Evolutionary conservation across 2,113 vertebrate genomes (phyloP).

Genomic region (Panthera tigris): DNA sequence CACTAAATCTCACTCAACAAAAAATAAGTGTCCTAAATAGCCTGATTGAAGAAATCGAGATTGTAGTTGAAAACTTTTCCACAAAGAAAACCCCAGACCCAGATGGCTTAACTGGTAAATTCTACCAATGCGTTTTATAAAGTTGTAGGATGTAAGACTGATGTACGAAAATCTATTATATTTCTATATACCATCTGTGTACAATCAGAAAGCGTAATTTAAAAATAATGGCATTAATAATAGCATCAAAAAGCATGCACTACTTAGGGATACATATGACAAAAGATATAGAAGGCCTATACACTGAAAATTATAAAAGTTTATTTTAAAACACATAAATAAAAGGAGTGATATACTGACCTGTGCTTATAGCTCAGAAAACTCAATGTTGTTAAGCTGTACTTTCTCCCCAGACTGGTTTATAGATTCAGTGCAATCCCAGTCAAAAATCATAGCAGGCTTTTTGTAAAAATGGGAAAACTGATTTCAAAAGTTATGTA

Average conservation of each 20-base stretch:
- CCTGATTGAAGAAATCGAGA: background rate
- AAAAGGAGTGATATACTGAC: background rate
- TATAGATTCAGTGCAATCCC: background rate
- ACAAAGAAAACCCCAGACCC: background rate
- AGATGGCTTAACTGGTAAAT: background rate
- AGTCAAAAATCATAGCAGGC: background rate
- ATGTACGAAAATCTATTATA: background rate
- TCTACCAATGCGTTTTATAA: background rate
- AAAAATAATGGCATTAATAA: background rate
- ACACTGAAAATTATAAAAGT: background rate
- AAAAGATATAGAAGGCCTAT: background rate
- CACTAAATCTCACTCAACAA: background rate
- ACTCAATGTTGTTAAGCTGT: background rate
- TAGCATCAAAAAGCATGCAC: background rate
- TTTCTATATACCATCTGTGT: background rate
- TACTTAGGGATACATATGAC: background rate
- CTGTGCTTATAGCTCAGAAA: background rate
- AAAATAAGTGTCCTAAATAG: background rate
- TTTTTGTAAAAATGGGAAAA: background rate
- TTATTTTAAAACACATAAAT: background rate
- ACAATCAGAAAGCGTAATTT: background rate
- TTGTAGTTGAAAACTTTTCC: background rate
- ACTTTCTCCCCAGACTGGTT: background rate
- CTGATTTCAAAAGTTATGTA: background rate
- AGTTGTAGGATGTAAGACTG: background rate